Conservation (phyloP, 2,888 invertebrate genomes). For the Euclidia mi region DNA sequence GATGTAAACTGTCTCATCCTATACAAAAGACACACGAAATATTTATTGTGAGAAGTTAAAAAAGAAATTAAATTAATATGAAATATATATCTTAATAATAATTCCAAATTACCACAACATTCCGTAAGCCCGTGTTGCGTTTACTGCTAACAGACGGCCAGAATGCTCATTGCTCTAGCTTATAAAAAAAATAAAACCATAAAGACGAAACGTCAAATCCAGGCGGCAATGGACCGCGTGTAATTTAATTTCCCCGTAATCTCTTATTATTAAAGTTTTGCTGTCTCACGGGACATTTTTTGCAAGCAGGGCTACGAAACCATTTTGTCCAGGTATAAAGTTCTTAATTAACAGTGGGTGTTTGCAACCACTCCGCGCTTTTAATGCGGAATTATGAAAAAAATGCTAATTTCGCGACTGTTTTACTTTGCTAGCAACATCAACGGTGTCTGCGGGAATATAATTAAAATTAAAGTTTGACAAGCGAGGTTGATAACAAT, state of each 20-base stretch:
- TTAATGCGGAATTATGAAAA: constrained; percentile 32
- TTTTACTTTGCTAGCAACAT: constrained; percentile 15
- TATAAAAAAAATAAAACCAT: too few species aligned
- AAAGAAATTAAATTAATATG: too few species aligned
- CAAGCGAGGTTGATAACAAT: not conserved
- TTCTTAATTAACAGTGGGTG: constrained; percentile 30
- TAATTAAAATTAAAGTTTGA: constrained; percentile 23
- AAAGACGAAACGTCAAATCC: not conserved
- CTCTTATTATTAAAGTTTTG: not conserved
- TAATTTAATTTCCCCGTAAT: constrained; percentile 3
- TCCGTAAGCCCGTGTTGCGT: too few species aligned
- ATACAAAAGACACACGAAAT: too few species aligned
- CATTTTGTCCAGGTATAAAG: constrained; percentile 19
- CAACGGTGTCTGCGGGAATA: constrained; percentile 1
- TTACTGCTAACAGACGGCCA: too few species aligned
- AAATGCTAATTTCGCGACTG: constrained; percentile 30
- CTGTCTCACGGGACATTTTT: constrained; percentile 10
- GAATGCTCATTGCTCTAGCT: too few species aligned
- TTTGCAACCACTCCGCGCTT: constrained; percentile 16
- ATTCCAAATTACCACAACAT: too few species aligned
- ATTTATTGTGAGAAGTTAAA: too few species aligned
- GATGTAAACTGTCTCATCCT: too few species aligned
- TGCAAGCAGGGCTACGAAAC: constrained; percentile 4
- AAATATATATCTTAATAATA: too few species aligned
- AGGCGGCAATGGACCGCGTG: too few species aligned